Evolutionary conservation across 2,113 vertebrate species (phyloP).

Genomic region (Camelus dromedarius): DNA sequence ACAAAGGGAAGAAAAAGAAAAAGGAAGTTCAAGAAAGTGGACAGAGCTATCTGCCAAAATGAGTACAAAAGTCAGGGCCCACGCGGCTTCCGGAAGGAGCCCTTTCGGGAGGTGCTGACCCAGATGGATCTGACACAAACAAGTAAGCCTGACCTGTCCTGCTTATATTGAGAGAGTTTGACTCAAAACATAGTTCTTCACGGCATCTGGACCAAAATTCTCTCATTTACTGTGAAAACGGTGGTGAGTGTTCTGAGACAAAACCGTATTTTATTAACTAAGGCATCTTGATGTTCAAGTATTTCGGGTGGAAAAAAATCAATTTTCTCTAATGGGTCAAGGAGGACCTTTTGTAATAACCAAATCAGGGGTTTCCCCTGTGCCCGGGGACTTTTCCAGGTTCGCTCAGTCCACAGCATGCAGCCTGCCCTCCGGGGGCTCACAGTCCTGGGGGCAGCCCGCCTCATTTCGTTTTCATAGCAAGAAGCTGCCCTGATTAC

Average conservation of each 20-base stretch:
- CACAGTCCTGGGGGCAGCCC: rapidly evolving
- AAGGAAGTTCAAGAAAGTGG: background rate
- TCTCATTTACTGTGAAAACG: background rate
- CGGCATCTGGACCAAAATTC: no score
- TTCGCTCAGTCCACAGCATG: rapidly evolving
- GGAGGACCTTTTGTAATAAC: background rate
- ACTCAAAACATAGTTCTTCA: background rate
- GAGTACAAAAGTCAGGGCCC: rapidly evolving
- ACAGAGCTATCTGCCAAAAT: background rate
- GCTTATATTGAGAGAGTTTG: rapidly evolving
- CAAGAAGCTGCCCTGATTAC: rapidly evolving
- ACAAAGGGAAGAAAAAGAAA: background rate
- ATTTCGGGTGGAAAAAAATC: background rate
- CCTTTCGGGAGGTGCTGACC: rapidly evolving
- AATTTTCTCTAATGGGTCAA: background rate
- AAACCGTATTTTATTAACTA: background rate
- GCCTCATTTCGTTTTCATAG: rapidly evolving
- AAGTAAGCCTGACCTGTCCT: rapidly evolving
- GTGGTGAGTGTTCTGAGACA: background rate
- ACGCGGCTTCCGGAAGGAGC: rapidly evolving
- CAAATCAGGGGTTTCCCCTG: rapidly evolving
- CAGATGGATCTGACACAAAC: rapidly evolving
- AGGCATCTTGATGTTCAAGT: background rate
- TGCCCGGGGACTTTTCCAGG: background rate
- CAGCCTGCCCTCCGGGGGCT: rapidly evolving